Evolutionary conservation across 2,113 vertebrate genomes (phyloP).

Genomic region (Trichomycterus rosablanca): DNA sequence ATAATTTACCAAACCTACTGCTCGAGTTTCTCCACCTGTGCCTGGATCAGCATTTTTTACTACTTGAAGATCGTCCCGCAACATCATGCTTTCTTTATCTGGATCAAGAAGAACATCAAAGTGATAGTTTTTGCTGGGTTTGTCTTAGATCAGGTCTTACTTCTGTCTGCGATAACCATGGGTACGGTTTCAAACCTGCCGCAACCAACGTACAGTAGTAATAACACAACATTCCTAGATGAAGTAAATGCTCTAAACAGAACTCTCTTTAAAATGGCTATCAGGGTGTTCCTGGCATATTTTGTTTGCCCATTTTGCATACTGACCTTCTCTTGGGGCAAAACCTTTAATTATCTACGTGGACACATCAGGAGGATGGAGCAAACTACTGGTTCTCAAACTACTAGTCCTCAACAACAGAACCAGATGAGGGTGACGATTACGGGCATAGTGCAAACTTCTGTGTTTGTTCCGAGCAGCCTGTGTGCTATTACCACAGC

Average conservation of each 20-base stretch:
- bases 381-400: too few species aligned
- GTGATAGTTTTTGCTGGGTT: constrained; percentile 11
- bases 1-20: constrained; percentile 12
- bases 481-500: too few species aligned
- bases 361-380: too few species aligned
- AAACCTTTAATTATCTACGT: too few species aligned
- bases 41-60: constrained; percentile 46
- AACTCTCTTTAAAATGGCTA: background rate
- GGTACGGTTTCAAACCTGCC: constrained; percentile 1
- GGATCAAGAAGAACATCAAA: constrained; percentile 32
- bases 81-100: constrained; percentile 1
- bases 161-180: constrained; percentile 13
- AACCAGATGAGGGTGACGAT: too few species aligned
- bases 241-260: background rate
- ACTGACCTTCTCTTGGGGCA: too few species aligned
- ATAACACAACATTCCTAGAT: background rate
- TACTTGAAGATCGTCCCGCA: constrained; percentile 37
- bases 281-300: constrained; percentile 12
- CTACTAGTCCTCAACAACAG: too few species aligned
- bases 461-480: too few species aligned
- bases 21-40: constrained; percentile 22
- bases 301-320: constrained; percentile 19
- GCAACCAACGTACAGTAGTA: background rate
- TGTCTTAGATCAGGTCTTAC: constrained; percentile 22
- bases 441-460: too few species aligned